A percentile compares a stretch with the other conserved stretches of the same genome.
Evolutionary conservation across 2,113 vertebrate species (phyloP).

Genomic region (Channa maculata): DNA sequence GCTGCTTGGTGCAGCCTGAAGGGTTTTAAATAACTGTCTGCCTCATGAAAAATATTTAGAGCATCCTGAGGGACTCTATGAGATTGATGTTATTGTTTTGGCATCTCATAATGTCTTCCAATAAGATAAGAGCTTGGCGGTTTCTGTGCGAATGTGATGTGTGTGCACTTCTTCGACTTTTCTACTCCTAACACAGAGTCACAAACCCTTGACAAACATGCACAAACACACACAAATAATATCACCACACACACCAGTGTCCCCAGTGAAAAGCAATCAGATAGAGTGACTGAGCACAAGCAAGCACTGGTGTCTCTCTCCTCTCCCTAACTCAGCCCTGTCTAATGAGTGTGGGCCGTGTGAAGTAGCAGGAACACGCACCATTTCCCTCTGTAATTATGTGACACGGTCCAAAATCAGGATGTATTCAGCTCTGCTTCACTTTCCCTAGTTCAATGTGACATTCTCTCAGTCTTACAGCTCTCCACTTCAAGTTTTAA

Average conservation of each 20-base stretch:
- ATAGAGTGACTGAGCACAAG: conserved; percentile 69
- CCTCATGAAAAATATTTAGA: conserved; percentile 73
- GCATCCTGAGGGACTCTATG: conserved; percentile 56
- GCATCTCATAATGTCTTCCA: conserved; percentile 71
- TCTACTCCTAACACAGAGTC: conserved; percentile 24
- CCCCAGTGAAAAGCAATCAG: conserved; percentile 72
- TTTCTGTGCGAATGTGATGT: conserved; percentile 65
- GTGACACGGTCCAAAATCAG: conserved; percentile 72
- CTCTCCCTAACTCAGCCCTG: conserved; percentile 53
- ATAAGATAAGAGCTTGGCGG: conserved; percentile 70
- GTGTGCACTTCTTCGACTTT: conserved; percentile 56
- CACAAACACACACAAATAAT: conserved; percentile 53
- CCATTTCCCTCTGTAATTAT: conserved; percentile 76
- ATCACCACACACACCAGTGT: conserved; percentile 37
- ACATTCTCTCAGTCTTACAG: conserved; percentile 15
- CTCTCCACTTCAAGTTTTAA: conserved; percentile 37
- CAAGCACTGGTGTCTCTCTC: conserved; percentile 42
- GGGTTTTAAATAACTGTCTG: conserved; percentile 75
- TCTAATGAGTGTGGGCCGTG: conserved; percentile 75
- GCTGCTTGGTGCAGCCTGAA: conserved; percentile 60
- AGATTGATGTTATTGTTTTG: conserved; percentile 75
- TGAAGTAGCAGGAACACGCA: conserved; percentile 68
- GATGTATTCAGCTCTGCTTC: conserved; percentile 61
- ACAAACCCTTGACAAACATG: conserved; percentile 38
- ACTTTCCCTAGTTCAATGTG: conserved; percentile 44